Conservation (phyloP, 2,888 invertebrate species). For the Phortica okadai region DNA sequence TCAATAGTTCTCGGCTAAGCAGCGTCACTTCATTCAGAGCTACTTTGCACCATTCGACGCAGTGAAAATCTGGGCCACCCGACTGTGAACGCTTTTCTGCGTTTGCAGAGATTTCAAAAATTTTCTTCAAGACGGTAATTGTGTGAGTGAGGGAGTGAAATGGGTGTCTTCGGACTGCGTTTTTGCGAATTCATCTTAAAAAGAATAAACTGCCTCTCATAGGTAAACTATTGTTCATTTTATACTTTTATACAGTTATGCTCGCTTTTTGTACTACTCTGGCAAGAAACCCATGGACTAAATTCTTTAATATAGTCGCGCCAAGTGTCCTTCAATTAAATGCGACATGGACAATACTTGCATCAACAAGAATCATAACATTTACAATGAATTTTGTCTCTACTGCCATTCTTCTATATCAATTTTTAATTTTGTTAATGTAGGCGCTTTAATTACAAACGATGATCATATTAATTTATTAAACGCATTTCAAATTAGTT, state of each 20-base stretch:
- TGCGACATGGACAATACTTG: no score
- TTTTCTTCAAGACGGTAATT: slow-evolving; percentile 33
- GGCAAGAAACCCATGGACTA: no score
- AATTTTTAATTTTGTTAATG: not conserved
- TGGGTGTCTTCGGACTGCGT: no score
- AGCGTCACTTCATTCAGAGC: not conserved
- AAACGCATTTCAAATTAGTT: slow-evolving; percentile 41
- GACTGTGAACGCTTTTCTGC: not conserved
- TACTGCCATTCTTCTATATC: not conserved
- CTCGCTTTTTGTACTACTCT: no score
- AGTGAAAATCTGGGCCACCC: not conserved
- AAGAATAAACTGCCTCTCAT: no score
- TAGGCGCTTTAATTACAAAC: not conserved
- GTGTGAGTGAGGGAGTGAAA: not conserved
- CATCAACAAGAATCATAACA: no score
- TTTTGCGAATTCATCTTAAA: no score
- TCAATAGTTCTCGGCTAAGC: not conserved
- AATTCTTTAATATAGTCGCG: no score
- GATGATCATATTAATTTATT: slow-evolving; percentile 24
- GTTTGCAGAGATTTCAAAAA: slow-evolving; percentile 1
- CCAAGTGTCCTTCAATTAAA: no score
- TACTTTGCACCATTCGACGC: not conserved
- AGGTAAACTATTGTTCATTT: no score
- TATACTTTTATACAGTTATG: no score
- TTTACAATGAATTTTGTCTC: no score